Evolutionary conservation across 1,140 invertebrate genomes (phyloP), one percentile per base, ranked within the genome.

Genomic region (Nilaparvata lugens): DNA sequence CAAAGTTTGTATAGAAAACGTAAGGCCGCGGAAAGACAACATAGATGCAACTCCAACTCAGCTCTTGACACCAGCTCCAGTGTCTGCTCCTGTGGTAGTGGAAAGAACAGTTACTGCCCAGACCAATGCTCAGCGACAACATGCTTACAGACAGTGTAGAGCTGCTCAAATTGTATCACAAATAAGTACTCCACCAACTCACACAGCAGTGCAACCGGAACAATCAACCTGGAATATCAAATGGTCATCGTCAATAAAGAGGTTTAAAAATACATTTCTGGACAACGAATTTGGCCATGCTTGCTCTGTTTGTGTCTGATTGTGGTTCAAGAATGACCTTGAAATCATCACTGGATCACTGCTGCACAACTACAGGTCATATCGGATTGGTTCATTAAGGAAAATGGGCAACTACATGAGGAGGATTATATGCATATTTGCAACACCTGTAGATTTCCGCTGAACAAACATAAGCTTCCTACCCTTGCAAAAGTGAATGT

Each of bases 281-380:
- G 28, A 60, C 14, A 68, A 67, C 52, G 25, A 43, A 35, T 68
- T 68, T 57, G 64, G 63, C 13, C 52, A 62, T 21, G 28, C 60
- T 16, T 68, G 64, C 31, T 42, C 52, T 6, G 62, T 67, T 59
- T 68, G 66, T 28, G 64, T 67, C 31, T 60, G 67, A 55, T 52
- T 68, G 19, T 68, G 66, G 66, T 68, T 66, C 21, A 62, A 63
- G 63, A 63, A 64, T 28, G 65, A 69, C 64, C 54, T 65, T 19
- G 62, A 63, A 62, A 16, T 14, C 52, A 53, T 65, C 25, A 60
- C 51, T 24, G 57, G 42, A 53, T 65, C 25, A 60, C 51, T 24
- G 57, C 57, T 58, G 16, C 53, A 23, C 61, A 63, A 31, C 64
- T 64, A 43, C 16, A 63, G 58, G 62, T 66, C 56, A 59, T 63